Evolutionary conservation across 2,888 invertebrate species (phyloP).

Genomic region (Callimorpha dominula): DNA sequence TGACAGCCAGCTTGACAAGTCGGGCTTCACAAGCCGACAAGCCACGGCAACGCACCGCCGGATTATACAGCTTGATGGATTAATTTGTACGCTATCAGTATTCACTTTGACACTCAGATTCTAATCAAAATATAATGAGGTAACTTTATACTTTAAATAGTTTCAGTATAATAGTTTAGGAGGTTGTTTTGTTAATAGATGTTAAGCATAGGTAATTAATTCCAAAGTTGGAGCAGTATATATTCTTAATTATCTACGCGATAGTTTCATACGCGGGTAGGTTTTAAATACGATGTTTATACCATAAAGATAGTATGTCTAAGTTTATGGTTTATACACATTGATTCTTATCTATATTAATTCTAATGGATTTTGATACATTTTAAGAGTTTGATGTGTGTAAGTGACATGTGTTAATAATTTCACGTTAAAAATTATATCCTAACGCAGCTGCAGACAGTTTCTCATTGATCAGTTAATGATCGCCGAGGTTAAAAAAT

Average conservation of each 20-base stretch:
- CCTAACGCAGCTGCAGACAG: too few relatives aligned
- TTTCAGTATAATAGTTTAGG: constrained; percentile 39
- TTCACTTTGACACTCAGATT: constrained; percentile 56
- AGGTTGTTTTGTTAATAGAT: constrained; percentile 39
- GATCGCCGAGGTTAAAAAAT: background rate
- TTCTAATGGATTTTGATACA: constrained; percentile 1
- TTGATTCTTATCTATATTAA: constrained; percentile 4
- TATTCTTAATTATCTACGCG: constrained; percentile 10
- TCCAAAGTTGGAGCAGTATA: constrained; percentile 13
- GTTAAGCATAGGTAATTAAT: constrained; percentile 33
- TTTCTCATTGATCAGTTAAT: constrained; percentile 1
- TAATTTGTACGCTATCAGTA: constrained; percentile 69
- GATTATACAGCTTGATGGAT: constrained; percentile 83
- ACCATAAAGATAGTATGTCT: too few relatives aligned
- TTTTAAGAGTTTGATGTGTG: background rate
- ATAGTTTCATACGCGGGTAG: constrained; percentile 10
- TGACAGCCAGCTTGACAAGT: constrained; percentile 79
- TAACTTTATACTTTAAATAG: constrained; percentile 44
- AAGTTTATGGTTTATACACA: too few relatives aligned
- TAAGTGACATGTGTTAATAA: too few relatives aligned
- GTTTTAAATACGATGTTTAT: constrained; percentile 10
- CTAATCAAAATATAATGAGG: constrained; percentile 67
- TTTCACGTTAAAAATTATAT: background rate
- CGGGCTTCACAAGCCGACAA: constrained; percentile 55
- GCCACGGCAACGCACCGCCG: constrained; percentile 70